A percentile compares a stretch with the other conserved stretches of the same genome.
phyloP scores from a whole-genome alignment of 1,140 invertebrate species.

The Diploscapter pachys region DNA sequence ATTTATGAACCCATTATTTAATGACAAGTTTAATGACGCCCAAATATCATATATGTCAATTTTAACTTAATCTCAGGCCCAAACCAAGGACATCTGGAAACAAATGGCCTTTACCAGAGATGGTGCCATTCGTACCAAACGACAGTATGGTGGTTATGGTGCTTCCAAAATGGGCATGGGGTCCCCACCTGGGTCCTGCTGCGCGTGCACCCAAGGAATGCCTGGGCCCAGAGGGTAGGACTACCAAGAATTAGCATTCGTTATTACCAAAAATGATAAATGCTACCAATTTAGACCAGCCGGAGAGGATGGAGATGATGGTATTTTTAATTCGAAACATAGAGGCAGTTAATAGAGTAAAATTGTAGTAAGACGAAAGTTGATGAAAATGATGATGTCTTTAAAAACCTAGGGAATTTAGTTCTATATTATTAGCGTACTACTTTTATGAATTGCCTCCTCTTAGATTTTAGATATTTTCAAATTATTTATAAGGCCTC shows the following conservation, averaged over 20 bases:
- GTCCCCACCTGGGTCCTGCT: conserved; percentile 42
- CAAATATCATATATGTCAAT: not conserved
- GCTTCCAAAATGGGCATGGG: not conserved
- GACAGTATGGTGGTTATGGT: conserved; percentile 41
- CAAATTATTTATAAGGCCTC: too few relatives aligned
- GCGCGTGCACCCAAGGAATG: conserved; percentile 51
- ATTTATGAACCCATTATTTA: conserved; percentile 29
- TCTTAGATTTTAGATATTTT: too few relatives aligned
- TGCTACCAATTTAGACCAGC: conserved; percentile 10
- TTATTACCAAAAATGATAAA: too few relatives aligned
- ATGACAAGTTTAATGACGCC: conserved; percentile 2
- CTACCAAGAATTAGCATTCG: too few relatives aligned
- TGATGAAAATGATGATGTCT: too few relatives aligned
- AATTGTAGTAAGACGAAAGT: too few relatives aligned
- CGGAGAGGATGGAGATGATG: conserved; percentile 43
- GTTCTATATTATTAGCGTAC: too few relatives aligned
- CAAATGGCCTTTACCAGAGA: conserved; percentile 41
- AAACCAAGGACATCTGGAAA: conserved; percentile 54
- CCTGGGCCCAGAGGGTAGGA: conserved; percentile 33
- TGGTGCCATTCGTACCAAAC: conserved; percentile 17
- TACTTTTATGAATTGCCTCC: too few relatives aligned
- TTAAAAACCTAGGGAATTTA: too few relatives aligned
- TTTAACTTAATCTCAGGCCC: conserved; percentile 23
- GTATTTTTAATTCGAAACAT: not conserved
- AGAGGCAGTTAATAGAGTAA: too few relatives aligned